Evolutionary conservation across 2,113 vertebrate genomes (phyloP).

Genomic region (Theropithecus gelada): DNA sequence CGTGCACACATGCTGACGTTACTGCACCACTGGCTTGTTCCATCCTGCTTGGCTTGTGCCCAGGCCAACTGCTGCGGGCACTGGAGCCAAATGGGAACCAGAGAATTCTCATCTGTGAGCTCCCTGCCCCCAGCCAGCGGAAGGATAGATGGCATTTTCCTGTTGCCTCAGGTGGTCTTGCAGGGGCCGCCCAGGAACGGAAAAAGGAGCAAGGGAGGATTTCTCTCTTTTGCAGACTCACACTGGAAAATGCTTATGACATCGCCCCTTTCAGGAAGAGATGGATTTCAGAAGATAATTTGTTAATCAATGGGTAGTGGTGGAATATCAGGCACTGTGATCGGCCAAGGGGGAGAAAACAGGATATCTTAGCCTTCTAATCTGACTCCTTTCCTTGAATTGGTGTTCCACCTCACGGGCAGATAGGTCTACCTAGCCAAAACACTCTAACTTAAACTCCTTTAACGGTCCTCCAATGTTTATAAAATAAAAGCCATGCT

Average conservation of each 20-base stretch:
- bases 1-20: not conserved
- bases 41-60: slow-evolving; percentile 64
- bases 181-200: not conserved
- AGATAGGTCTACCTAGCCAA: not conserved
- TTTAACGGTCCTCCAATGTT: accelerated
- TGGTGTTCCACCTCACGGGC: not conserved
- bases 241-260: not conserved
- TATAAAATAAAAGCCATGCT: not conserved
- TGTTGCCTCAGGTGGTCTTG: not conserved
- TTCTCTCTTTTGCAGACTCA: not conserved
- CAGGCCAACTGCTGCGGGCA: slow-evolving; percentile 73
- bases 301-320: not conserved
- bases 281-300: not conserved
- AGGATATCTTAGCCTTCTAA: not conserved
- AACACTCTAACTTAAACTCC: not conserved
- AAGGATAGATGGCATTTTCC: not conserved
- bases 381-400: not conserved
- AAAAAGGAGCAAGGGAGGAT: accelerated
- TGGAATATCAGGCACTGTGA: not conserved
- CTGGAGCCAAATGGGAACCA: slow-evolving; percentile 61
- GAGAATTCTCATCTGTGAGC: not conserved
- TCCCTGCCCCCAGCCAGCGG: not conserved
- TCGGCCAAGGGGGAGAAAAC: not conserved
- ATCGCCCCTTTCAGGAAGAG: not conserved
- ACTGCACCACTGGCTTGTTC: slow-evolving; percentile 46